phyloP scores from a whole-genome alignment of 2,888 invertebrate genomes.

The Pogonocherus hispidulus region DNA sequence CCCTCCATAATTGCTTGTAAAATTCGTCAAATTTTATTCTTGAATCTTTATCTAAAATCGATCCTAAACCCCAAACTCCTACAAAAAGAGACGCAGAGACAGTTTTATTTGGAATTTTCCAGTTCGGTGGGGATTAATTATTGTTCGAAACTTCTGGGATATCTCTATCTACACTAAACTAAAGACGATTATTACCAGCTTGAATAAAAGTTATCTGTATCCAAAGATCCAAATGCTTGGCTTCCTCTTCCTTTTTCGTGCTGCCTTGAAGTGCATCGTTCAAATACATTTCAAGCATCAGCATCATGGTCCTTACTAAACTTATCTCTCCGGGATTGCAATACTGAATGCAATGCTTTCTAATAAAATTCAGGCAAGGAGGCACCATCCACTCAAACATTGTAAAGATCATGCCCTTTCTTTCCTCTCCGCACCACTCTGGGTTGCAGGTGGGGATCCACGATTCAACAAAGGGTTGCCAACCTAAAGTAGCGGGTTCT shows the following conservation, averaged over 20 bases:
- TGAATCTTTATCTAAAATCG: slow-evolving; percentile 81
- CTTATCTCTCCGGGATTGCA: slow-evolving; percentile 81
- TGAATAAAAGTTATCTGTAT: slow-evolving; percentile 83
- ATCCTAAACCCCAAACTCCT: slow-evolving; percentile 86
- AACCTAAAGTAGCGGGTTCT: slow-evolving; percentile 88
- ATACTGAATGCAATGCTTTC: slow-evolving; percentile 77
- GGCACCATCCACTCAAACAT: slow-evolving; percentile 85
- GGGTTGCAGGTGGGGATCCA: slow-evolving; percentile 81
- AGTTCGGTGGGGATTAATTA: not conserved
- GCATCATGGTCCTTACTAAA: slow-evolving; percentile 79
- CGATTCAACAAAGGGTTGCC: slow-evolving; percentile 83
- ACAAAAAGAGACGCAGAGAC: not conserved
- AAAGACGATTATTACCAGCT: slow-evolving; percentile 72
- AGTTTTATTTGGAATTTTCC: no score
- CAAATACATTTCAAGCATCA: slow-evolving; percentile 84
- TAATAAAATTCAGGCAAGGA: slow-evolving; percentile 80
- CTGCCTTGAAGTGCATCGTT: slow-evolving; percentile 78
- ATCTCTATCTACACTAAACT: slow-evolving; percentile 6
- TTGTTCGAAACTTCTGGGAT: not conserved
- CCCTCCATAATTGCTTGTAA: slow-evolving; percentile 72
- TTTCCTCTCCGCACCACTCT: slow-evolving; percentile 78
- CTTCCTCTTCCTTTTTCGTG: slow-evolving; percentile 70
- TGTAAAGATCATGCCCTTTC: slow-evolving; percentile 73
- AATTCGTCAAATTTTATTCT: slow-evolving; percentile 78
- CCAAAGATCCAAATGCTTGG: slow-evolving; percentile 80